A percentile compares a stretch with the other conserved stretches of the same genome.
Conservation (phyloP, 2,797 vertebrate genomes). For the Urocyon cinereoargenteus region DNA sequence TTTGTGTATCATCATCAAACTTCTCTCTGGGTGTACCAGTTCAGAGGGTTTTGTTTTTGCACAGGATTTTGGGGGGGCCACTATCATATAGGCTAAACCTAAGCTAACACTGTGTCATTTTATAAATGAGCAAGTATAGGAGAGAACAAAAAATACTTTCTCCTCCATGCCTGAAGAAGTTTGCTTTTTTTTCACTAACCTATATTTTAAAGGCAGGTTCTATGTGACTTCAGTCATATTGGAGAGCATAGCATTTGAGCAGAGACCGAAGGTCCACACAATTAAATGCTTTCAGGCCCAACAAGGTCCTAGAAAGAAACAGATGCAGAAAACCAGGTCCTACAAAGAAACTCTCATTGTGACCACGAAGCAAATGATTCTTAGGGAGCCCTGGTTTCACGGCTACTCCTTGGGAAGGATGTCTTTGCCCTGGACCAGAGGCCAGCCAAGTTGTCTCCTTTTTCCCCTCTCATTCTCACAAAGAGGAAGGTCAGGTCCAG, state of each 20-base stretch:
- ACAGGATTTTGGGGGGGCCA: not conserved
- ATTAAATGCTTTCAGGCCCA: conserved; percentile 4
- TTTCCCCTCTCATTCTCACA: not conserved
- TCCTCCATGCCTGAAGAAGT: conserved; percentile 19
- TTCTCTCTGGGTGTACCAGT: not conserved
- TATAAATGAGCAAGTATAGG: conserved; percentile 17
- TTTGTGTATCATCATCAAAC: not conserved
- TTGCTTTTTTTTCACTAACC: conserved; percentile 39
- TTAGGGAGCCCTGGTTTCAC: not conserved
- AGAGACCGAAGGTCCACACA: not conserved
- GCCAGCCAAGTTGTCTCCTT: not conserved
- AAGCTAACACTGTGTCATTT: conserved; percentile 36
- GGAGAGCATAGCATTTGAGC: conserved; percentile 3
- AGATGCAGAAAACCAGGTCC: not conserved
- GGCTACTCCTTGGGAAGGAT: not conserved
- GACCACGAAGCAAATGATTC: not conserved
- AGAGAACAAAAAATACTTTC: conserved; percentile 41
- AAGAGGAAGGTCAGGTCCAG: not conserved
- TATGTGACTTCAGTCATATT: not conserved
- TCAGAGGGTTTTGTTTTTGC: not conserved
- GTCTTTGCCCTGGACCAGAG: conserved; percentile 20
- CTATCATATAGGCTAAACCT: conserved; percentile 26
- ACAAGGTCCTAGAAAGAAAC: no score
- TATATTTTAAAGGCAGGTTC: conserved; percentile 3
- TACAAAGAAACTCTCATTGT: not conserved